Conservation (phyloP, 2,113 vertebrate genomes). For the Phocoena sinus region DNA sequence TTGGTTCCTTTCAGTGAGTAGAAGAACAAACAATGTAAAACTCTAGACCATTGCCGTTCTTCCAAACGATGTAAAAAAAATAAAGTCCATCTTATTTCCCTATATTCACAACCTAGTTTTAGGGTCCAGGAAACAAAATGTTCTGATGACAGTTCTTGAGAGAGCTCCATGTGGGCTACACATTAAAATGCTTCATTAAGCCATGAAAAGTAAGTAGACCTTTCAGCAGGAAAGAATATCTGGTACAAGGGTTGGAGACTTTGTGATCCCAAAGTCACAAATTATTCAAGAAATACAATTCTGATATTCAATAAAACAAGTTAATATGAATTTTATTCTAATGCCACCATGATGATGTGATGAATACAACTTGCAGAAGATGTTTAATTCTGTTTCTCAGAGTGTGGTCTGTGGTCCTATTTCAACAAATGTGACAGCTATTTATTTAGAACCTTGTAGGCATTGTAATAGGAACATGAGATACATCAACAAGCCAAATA, state of each 20-base stretch:
- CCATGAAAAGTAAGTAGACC: conserved; percentile 43
- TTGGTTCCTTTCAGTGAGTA: not conserved
- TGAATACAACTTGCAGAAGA: not conserved
- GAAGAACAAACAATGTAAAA: not conserved
- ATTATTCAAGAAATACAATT: not conserved
- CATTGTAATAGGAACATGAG: not conserved
- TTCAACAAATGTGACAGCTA: not conserved
- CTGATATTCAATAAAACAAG: not conserved
- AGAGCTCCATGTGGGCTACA: conserved; percentile 37
- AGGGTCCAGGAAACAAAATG: conserved; percentile 7
- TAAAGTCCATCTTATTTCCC: not conserved
- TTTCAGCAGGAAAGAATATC: conserved; percentile 50
- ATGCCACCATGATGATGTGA: not conserved
- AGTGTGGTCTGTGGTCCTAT: not conserved
- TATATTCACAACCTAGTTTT: not conserved
- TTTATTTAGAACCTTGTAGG: not conserved
- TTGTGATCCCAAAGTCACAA: conserved; percentile 20
- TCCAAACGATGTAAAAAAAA: conserved; percentile 1
- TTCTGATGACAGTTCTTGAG: conserved; percentile 22
- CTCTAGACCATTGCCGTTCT: not conserved
- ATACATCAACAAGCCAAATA: not conserved
- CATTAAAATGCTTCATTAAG: conserved; percentile 66
- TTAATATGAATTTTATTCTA: conserved; percentile 21
- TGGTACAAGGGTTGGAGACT: conserved; percentile 27
- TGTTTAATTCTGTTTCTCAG: not conserved